Evolutionary conservation across 2,888 invertebrate genomes (phyloP).

Genomic region (Trachelus troglodyta): DNA sequence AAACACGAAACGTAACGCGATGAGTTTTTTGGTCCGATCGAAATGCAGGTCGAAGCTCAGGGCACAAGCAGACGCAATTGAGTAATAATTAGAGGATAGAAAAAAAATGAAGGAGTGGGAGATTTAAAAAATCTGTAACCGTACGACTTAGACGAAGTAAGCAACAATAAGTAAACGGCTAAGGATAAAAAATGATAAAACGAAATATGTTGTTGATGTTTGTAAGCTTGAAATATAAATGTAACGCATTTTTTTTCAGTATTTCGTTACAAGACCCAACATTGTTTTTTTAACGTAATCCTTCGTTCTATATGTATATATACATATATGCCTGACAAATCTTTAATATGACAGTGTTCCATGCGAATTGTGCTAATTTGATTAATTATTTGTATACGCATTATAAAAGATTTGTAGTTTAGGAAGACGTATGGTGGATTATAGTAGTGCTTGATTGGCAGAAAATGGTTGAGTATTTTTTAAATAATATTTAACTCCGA

Average conservation of each 20-base stretch:
- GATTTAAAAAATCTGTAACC: slow-evolving; percentile 25
- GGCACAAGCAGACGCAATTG: slow-evolving; percentile 35
- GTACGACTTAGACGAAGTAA: slow-evolving; percentile 25
- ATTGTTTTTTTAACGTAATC: not conserved
- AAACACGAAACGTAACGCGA: no score
- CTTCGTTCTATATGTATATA: not conserved
- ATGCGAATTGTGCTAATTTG: not conserved
- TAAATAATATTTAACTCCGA: not conserved
- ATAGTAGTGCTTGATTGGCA: not conserved
- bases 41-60: slow-evolving; percentile 29
- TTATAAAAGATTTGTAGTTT: not conserved
- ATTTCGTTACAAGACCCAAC: not conserved
- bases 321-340: no score
- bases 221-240: slow-evolving; percentile 65
- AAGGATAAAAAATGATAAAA: slow-evolving; percentile 22
- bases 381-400: no score
- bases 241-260: slow-evolving; percentile 54
- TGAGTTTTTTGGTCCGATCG: not conserved
- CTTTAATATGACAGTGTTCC: not conserved
- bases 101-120: not conserved
- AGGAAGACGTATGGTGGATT: not conserved
- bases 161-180: slow-evolving; percentile 22
- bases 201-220: slow-evolving; percentile 62
- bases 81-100: slow-evolving; percentile 25
- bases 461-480: not conserved